Evolutionary conservation across 1,140 invertebrate species (phyloP), one percentile per base, ranked within the genome.

Genomic region (Lepidurus arcticus): DNA sequence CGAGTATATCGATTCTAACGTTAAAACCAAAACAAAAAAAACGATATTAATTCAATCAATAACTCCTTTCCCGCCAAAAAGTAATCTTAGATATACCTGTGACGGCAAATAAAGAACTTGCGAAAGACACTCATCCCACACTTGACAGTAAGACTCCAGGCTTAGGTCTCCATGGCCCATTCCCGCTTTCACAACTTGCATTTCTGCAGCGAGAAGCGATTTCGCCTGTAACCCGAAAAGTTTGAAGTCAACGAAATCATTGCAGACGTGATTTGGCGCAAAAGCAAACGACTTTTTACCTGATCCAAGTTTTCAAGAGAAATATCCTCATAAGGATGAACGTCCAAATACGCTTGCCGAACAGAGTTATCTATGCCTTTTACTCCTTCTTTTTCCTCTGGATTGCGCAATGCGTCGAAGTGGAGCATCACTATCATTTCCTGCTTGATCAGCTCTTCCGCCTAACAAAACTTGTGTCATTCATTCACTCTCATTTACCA

Each of bases 401-500:
- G 86, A 78, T 84, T 85, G 73, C 87, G 84, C 0, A 89, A 79
- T 43, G 92, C 89, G 87, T 99, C 97, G 84, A 94, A 94, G 82
- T 97, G 91, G 65, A 98, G 85, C 95, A 98, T 98, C 7, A 91
- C 92, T 42, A 98, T 88, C 95, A 99, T 99, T 87, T 99, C 98
- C 79, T 91, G 88, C 86, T 99, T 99, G 75, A 99, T 97, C 42
- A 99, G 84, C 86, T 99, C 96, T 87, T 99, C 97, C 26, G 97
- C 96, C 89, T 94, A 80, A 1, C 16, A 65, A 65, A 65, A 34
- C 34, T 4, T 34, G 2, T 34, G 34, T 34, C 34, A 34, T 34
- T 34, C 34, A 34, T 34, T 34, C 34, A 3, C 3, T 34, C 34
- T 34, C 4, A 34, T 34, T 34, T 34, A 34, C 34, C 2, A 34